Base-by-base conservation (phyloP, 2,888 invertebrate genomes). In the Drosophila lacicola region DNA sequence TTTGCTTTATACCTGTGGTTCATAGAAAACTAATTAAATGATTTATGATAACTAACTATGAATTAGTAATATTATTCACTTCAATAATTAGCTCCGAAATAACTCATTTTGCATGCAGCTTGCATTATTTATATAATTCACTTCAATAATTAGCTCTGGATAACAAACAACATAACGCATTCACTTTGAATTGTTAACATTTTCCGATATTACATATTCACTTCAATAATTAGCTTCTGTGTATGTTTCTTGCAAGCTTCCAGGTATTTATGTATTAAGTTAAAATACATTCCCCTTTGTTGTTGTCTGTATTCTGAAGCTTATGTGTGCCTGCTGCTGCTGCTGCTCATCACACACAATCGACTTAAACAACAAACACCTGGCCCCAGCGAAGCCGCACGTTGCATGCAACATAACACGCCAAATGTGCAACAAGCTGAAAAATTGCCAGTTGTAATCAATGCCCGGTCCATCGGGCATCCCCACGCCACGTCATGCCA, bases 361-460 rank as follows among this genome's bases (percentile, higher is more conserved):
- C 56, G 29, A n/a, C 51, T 37, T 25, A n/a, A 51, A 44, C 55
- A 34, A 54, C 14, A 33, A 11, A 25, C 29, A 53, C 3, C 6
- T 10, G 39, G 3, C n/a, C 17, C 37, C 36, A 25, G n/a, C 11
- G 14, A 11, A 42, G 21, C 58, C 41, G 13, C 34, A 37, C 39
- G 53, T 36, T 51, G 54, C 74, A 55, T 71, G 78, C 78, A 71
- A 78, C 71, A 29, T 11, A 70, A 70, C 75, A 70, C 79, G 72
- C 63, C 56, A 70, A 70, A 60, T 79, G 80, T 79, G 82, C 80
- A 80, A 80, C 80, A 80, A 79, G 82, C 80, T 82, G 80, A 82
- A 80, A 82, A 80, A 80, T 82, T 80, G 82, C 63, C 53, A 70
- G 80, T 73, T 80, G 80, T 80, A 80, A 82, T 80, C 80, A 80